Evolutionary conservation across 1,140 invertebrate genomes (phyloP), one percentile per base, ranked within the genome.

Genomic region (Drosophila persimilis): DNA sequence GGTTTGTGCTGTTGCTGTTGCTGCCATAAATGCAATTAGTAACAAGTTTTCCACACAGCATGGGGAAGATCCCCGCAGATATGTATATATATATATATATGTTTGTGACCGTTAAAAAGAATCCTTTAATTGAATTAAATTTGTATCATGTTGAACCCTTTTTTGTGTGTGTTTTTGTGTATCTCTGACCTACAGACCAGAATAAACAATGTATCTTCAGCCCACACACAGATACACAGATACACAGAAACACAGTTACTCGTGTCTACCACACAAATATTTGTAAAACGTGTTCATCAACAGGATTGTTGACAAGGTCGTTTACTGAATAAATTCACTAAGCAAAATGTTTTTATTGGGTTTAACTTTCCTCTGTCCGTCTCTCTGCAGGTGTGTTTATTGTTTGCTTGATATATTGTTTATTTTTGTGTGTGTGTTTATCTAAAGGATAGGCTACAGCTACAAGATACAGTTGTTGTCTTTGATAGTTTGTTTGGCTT

Each of bases 231-330:
- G n/a, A 50, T 60, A 26, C 46, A 56, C 20, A 46, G n/a, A 50
- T 60, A 26, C 46, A 56, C 20, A 48, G 44, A 13, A 15, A 48
- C 46, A 29, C 51, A 39, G 35, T 13, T 39, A 39, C 11, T 39
- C 35, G 35, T 1, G 2, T 39, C 35, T 13, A 8, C 35, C 35
- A 39, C 35, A 39, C 64, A 85, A 85, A 85, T 85, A 77, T 85
- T 85, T 85, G 81, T 60, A 61, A 70, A 86, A 64, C 81, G 77
- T 85, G 80, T 86, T 86, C 77, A 85, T 80, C 80, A 80, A 80
- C 51, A 20, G 20, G 20, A 20, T 77, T 80, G 81, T 85, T 80
- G 81, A 85, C 80, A 83, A 83, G 79, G 79, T 78, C 79, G 69
- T 80, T 80, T 85, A 86, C 69, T 74, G 77, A 73, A 85, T 74